Evolutionary conservation across 2,797 vertebrate genomes (phyloP), one percentile per base, ranked within the genome.

Genomic region (Aphelocoma californica): DNA sequence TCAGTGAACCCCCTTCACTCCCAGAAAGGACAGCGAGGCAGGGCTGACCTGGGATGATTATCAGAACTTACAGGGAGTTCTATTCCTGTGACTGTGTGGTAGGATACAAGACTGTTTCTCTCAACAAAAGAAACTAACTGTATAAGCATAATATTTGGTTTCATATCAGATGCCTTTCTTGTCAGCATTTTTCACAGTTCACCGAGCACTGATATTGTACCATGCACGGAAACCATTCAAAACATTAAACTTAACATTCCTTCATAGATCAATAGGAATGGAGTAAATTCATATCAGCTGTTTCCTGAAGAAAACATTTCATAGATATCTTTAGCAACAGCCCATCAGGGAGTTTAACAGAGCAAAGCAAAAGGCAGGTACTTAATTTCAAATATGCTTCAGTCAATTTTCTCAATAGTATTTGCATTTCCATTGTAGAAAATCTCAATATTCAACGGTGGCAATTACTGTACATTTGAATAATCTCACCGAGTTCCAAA

Each of bases 381-480:
- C 40, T 69, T 83, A 29, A 74, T 71, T 91, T 44, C 69, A 85
- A 87, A 71, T 23, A 57, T 0, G 5, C 47, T 86, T 57, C 45
- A 31, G 45, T 81, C 54, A 26, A 51, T 54, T 82, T 78, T 78
- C 26, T 90, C 64, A 53, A 32, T 3, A 67, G 19, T 28, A 57
- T 74, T 74, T 69, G 60, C 57, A 90, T 91, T 88, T 94, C 74
- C 58, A 44, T 23, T 75, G 50, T 15, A 75, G 61, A 72, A 90
- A 69, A 75, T 19, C 8, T 38, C 62, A 11, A 71, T 50, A 75
- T 57, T 77, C 48, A 54, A 34, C 66, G 53, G 18, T 19, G 48
- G 13, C 24, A 57, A 66, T 80, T 40, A 62, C 13, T 25, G 14
- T 36, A 18, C 19, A 65, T 58, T 69, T 61, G 36, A 90, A 86